Percentiles rank a stretch among this genome's conserved stretches.
Evolutionary conservation across 2,797 vertebrate genomes (phyloP).

Genomic region (Silurus lanzhouensis): DNA sequence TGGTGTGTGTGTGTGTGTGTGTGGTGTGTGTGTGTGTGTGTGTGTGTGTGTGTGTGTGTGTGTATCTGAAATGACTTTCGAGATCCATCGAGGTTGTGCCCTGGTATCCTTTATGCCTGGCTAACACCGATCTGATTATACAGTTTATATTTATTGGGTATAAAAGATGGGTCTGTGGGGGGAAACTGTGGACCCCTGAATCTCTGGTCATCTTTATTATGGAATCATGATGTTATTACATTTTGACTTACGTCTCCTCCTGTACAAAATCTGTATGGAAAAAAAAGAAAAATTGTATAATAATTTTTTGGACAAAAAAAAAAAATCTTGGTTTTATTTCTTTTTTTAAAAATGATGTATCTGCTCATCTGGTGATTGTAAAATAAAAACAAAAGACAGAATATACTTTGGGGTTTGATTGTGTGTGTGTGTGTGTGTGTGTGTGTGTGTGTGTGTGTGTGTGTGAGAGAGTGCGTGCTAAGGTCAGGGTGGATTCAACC

Average conservation of each 20-base stretch:
- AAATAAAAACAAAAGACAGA: slow-evolving; percentile 71
- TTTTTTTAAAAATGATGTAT: slow-evolving; percentile 76
- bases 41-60: slow-evolving; percentile 56
- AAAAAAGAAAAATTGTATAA: slow-evolving; percentile 74
- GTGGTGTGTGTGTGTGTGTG: slow-evolving; percentile 40
- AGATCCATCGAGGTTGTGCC: slow-evolving; percentile 68
- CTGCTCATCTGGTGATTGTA: slow-evolving; percentile 80
- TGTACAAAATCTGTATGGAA: slow-evolving; percentile 79
- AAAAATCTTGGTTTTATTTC: slow-evolving; percentile 77
- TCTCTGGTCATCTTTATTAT: slow-evolving; percentile 64
- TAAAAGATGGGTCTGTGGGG: slow-evolving; percentile 60
- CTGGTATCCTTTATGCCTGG: slow-evolving; percentile 69
- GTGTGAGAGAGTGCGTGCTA: background rate
- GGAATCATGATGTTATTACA: slow-evolving; percentile 67
- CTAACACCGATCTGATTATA: slow-evolving; percentile 75
- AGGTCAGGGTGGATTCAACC: background rate
- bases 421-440: background rate
- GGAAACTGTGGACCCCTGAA: slow-evolving; percentile 52
- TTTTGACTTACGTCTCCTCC: slow-evolving; percentile 70
- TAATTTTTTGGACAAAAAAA: slow-evolving; percentile 71
- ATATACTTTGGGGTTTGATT: slow-evolving; percentile 12
- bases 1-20: slow-evolving; percentile 47
- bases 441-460: background rate
- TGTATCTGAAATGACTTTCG: slow-evolving; percentile 71
- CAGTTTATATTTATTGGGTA: slow-evolving; percentile 80